A percentile compares a stretch with the other conserved stretches of the same genome.
These are phyloP conservation scores for Cataglyphis rosenhaueri DNA, from an alignment of 2,888 invertebrate species.

Conservation along the genomic window DNA sequence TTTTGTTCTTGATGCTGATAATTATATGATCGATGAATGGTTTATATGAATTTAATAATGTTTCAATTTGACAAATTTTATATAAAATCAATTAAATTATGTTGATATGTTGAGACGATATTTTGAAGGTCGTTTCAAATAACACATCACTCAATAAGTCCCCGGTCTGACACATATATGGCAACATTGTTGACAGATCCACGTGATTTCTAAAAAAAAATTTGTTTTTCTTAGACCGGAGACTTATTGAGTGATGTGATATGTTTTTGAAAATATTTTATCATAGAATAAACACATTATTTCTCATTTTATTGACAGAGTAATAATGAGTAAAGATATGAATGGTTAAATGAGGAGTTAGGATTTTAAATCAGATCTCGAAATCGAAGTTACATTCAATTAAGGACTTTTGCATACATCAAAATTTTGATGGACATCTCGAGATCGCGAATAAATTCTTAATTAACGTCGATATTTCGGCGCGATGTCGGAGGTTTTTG, in stretches of 20 bases:
- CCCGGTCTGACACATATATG: too few relatives aligned
- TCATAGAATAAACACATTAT: not conserved
- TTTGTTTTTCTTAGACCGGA: too few relatives aligned
- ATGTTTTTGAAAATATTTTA: not conserved
- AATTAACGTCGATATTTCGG: constrained; percentile 13
- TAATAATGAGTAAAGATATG: not conserved
- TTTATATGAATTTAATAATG: not conserved
- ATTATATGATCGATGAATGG: constrained; percentile 1
- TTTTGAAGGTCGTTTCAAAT: not conserved
- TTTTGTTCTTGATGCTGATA: not conserved
- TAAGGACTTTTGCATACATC: not conserved
- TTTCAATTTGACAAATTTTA: not conserved
- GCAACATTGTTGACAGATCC: too few relatives aligned
- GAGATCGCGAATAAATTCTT: constrained; percentile 5
- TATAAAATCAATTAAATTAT: not conserved
- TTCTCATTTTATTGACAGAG: not conserved
- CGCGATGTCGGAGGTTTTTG: not conserved
- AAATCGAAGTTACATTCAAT: not conserved
- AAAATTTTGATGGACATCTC: not conserved
- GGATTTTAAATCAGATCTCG: not conserved
- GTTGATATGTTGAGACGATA: not conserved
- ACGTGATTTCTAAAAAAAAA: too few relatives aligned
- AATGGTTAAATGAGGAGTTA: not conserved
- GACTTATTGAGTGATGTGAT: too few relatives aligned
- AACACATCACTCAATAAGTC: too few relatives aligned